phyloP scores from a whole-genome alignment of 1,140 invertebrate genomes.

The Drosophila gunungcola region DNA sequence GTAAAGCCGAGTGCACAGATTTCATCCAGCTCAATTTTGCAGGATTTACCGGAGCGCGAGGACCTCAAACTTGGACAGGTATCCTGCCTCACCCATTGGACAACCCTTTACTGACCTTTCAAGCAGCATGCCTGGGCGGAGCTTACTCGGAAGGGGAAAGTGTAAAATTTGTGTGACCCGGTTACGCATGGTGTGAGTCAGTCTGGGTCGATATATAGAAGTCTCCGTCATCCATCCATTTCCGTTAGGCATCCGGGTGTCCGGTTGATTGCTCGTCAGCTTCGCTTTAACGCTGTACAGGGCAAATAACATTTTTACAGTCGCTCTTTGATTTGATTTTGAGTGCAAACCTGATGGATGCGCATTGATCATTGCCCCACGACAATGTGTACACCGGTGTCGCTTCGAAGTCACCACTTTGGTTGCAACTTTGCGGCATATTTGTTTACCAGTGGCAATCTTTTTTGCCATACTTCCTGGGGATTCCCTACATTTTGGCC shows the following conservation, averaged over 20 bases:
- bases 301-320: slow-evolving; percentile 68
- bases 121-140: slow-evolving; percentile 46
- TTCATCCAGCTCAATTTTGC: slow-evolving; percentile 48
- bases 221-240: slow-evolving; percentile 14
- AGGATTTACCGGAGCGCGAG: slow-evolving; percentile 35
- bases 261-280: slow-evolving; percentile 53
- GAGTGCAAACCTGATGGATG: slow-evolving; percentile 50
- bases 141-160: not conserved
- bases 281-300: slow-evolving; percentile 44
- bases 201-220: slow-evolving; percentile 28
- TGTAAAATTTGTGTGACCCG: slow-evolving; percentile 47
- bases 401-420: slow-evolving; percentile 28
- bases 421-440: slow-evolving; percentile 36
- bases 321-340: slow-evolving; percentile 69
- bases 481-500: slow-evolving; percentile 30
- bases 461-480: slow-evolving; percentile 23
- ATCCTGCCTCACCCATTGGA: slow-evolving; percentile 50
- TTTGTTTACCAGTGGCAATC: slow-evolving; percentile 20
- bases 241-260: slow-evolving; percentile 47
- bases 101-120: slow-evolving; percentile 46
- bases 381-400: slow-evolving; percentile 3
- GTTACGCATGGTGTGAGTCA: slow-evolving; percentile 17
- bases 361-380: not conserved
- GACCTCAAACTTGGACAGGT: slow-evolving; percentile 25
- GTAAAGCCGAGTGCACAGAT: slow-evolving; percentile 37